Base-by-base conservation (phyloP, 2,888 invertebrate species). In the Cryptocephalus primarius region DNA sequence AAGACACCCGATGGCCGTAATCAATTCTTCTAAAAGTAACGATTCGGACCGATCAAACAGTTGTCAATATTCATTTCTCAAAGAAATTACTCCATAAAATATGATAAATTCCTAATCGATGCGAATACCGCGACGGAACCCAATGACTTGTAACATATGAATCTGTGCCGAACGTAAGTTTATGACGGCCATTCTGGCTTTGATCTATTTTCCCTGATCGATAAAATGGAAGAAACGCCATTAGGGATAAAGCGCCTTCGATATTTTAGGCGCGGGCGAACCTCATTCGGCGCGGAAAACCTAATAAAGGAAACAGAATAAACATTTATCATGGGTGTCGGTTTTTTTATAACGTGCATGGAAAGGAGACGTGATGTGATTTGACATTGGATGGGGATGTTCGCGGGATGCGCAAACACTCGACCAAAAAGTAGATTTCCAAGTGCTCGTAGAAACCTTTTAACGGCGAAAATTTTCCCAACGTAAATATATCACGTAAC, bases 31-130 rank as follows among this genome's bases (percentile, higher is more conserved):
- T 22, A 22, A 22, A 22, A 22, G 22, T 22, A 22, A 22, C 22
- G 3, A 6, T 22, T 45, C 34, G 45, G 40, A 41, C 33, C 43
- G 13, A 36, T 56, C 59, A 49, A 51, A 60, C 58, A 63, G 22
- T 22, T 63, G 66, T 68, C 66, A 64, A 65, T 68, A 66, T 65
- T 64, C 67, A 68, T 68, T 65, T 68, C 63, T 68, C 66, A 68
- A 59, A 58, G 57, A 61, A 66, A 68, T 63, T 63, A 63, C 63
- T 62, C 65, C 60, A 66, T 66, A 65, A 66, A 67, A 61, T 58
- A 60, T 64, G 65, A 67, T 66, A 63, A 62, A 64, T 64, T 60
- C 56, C 51, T 54, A 60, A 63, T 61, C 62, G 62, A 64, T 63
- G 55, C 55, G 49, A 58, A 52, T 55, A 53, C 56, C 55, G 57